These are phyloP conservation scores for Cosmia pyralina DNA, from an alignment of 2,888 invertebrate species.

Conservation along the genomic window DNA sequence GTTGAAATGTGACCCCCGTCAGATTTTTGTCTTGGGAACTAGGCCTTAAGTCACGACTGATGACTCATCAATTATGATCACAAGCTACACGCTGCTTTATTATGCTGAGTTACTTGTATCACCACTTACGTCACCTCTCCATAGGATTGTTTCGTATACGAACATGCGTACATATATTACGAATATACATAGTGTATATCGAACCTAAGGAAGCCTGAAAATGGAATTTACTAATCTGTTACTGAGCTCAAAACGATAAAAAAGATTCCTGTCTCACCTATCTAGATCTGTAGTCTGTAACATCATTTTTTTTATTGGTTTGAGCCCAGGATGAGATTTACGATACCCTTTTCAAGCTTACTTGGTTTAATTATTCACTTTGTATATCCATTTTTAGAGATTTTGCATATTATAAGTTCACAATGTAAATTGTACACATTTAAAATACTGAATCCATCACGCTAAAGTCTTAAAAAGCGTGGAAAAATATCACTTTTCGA, in stretches of 20 bases:
- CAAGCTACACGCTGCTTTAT: slow-evolving; percentile 33
- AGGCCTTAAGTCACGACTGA: slow-evolving; percentile 11
- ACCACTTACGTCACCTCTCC: slow-evolving; percentile 56
- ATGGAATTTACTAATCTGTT: not conserved
- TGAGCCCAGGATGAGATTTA: slow-evolving; percentile 30
- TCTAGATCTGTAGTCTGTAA: not conserved
- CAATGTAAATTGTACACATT: slow-evolving; percentile 6
- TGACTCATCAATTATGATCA: slow-evolving; percentile 45
- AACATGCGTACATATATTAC: slow-evolving; percentile 47
- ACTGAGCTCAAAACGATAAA: slow-evolving; percentile 31
- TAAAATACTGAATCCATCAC: not conserved
- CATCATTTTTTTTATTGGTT: slow-evolving; percentile 33
- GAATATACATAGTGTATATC: slow-evolving; percentile 7
- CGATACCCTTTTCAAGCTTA: slow-evolving; percentile 26
- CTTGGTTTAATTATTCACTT: slow-evolving; percentile 28
- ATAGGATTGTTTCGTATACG: slow-evolving; percentile 58
- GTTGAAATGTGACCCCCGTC: not conserved
- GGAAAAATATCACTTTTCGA: not conserved
- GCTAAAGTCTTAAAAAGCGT: slow-evolving; percentile 1
- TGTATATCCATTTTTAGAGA: slow-evolving; percentile 11
- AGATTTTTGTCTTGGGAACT: slow-evolving; percentile 35
- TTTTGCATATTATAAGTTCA: not conserved
- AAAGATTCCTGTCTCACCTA: not conserved
- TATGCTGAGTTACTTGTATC: slow-evolving; percentile 42
- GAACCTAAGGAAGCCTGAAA: slow-evolving; percentile 11